These are phyloP conservation scores for Melierax canorus DNA, from an alignment of 2,113 vertebrate species.

Conservation along the genomic window DNA sequence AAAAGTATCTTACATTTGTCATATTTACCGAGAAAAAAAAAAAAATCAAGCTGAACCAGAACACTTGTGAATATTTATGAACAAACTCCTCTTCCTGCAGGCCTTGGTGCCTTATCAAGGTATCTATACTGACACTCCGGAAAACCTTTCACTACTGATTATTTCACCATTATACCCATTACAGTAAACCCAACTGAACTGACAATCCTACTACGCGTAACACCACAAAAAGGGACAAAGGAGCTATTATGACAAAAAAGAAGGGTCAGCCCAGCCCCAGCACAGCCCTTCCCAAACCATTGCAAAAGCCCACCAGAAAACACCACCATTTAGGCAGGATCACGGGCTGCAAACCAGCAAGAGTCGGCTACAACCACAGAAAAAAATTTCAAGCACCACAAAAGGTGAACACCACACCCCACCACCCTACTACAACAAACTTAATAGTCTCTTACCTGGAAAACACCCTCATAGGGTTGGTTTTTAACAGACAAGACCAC, in stretches of 20 bases:
- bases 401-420: accelerated
- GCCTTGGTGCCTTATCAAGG: neutral
- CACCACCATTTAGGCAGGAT: accelerated
- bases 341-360: neutral
- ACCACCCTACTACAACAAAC: accelerated
- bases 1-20: neutral
- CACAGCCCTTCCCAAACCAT: neutral
- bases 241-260: neutral
- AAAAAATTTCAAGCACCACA: neutral
- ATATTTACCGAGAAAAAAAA: neutral
- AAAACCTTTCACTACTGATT: neutral
- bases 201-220: accelerated
- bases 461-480: accelerated
- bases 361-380: too few species aligned
- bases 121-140: accelerated
- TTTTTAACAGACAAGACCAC: neutral
- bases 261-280: neutral
- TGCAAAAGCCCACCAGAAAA: neutral
- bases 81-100: neutral
- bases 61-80: neutral
- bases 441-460: neutral
- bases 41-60: neutral
- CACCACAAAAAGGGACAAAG: neutral
- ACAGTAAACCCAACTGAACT: neutral
- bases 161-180: neutral